These are phyloP conservation scores for Austrofundulus limnaeus DNA, from an alignment of 2,113 vertebrate species.

Conservation along the genomic window DNA sequence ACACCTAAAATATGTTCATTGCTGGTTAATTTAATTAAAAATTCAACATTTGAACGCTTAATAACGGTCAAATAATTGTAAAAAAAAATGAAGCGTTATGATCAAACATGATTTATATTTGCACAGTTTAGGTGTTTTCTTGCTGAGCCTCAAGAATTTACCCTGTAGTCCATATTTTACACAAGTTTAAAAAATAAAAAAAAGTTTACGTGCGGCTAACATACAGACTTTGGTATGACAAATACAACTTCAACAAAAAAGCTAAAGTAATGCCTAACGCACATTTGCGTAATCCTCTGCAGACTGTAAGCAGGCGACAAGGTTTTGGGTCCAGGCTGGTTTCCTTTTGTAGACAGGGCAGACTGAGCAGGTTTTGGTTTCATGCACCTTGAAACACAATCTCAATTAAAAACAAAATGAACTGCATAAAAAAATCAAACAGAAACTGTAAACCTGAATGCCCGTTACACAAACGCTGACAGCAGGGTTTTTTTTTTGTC, in stretches of 20 bases:
- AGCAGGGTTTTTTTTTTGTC: neutral
- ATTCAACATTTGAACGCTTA: neutral
- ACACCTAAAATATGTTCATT: too few relatives aligned
- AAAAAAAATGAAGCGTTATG: neutral
- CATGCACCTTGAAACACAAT: neutral
- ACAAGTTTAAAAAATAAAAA: neutral
- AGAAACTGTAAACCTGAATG: too few relatives aligned
- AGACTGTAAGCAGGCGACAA: too few relatives aligned
- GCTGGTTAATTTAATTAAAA: neutral
- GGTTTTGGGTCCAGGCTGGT: too few relatives aligned
- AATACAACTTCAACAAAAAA: neutral
- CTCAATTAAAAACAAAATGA: too few relatives aligned
- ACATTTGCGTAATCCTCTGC: too few relatives aligned
- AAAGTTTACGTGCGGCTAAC: neutral
- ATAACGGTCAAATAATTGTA: neutral
- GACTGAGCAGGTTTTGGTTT: neutral
- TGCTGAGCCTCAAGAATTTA: neutral
- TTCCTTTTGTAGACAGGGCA: too few relatives aligned
- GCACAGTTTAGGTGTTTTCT: neutral
- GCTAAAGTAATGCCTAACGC: too few relatives aligned
- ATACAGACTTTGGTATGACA: conserved; percentile 15
- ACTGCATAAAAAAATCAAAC: too few relatives aligned
- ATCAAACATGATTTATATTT: neutral
- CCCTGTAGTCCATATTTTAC: neutral
- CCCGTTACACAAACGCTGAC: neutral